A percentile compares a stretch with the other conserved stretches of the same genome.
Evolutionary conservation across 2,797 vertebrate species (phyloP).

Genomic region (Neopelma chrysocephalum): DNA sequence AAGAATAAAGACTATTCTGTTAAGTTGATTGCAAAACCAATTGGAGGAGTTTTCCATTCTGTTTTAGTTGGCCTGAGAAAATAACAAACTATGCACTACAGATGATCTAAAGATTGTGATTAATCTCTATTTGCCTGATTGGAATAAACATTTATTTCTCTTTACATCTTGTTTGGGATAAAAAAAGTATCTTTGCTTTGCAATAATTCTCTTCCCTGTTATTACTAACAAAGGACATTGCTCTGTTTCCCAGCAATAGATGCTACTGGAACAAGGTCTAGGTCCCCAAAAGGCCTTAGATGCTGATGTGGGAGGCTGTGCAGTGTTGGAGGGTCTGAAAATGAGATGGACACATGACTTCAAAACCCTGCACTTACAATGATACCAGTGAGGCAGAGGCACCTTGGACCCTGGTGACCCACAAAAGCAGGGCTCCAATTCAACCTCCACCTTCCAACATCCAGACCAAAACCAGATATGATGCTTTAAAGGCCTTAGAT

Average conservation of each 20-base stretch:
- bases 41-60: neutral
- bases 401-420: no score
- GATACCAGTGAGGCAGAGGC: neutral
- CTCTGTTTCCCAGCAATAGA: neutral
- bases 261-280: neutral
- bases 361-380: neutral
- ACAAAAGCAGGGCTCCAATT: neutral
- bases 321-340: neutral
- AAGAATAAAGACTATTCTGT: slow-evolving; percentile 42
- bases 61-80: slow-evolving; percentile 36
- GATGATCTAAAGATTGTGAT: neutral
- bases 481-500: neutral
- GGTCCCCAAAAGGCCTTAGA: neutral
- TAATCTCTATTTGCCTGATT: neutral
- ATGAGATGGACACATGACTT: neutral
- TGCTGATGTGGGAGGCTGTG: neutral
- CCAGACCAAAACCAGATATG: neutral
- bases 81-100: neutral
- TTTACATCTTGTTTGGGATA: neutral
- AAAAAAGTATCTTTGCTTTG: neutral
- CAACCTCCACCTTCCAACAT: neutral
- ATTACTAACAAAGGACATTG: neutral
- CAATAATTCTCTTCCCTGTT: neutral
- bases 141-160: neutral
- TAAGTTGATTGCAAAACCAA: slow-evolving; percentile 18